Evolutionary conservation across 2,888 invertebrate genomes (phyloP).

Genomic region (Nemotelus nigrinus): DNA sequence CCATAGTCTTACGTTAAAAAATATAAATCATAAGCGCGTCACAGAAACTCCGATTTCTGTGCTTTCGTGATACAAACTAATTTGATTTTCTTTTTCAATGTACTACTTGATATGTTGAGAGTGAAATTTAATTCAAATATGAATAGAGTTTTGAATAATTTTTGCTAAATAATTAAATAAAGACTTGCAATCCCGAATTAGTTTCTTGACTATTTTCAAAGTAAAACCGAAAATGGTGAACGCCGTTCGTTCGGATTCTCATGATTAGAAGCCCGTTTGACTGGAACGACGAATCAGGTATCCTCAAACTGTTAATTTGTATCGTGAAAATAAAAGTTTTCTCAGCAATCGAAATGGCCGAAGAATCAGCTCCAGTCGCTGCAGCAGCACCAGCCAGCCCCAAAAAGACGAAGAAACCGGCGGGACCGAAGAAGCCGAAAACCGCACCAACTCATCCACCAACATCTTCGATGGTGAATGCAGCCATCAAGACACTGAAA

Average conservation of each 20-base stretch:
- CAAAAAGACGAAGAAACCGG: background rate
- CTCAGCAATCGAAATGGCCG: conserved; percentile 16
- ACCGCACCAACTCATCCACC: conserved; percentile 63
- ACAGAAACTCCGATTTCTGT: too few species aligned
- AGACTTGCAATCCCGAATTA: background rate
- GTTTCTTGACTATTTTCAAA: background rate
- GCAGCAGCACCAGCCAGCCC: background rate
- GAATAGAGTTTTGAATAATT: too few species aligned
- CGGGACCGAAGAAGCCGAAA: conserved; percentile 21
- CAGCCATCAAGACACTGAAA: conserved; percentile 67
- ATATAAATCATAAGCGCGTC: too few species aligned
- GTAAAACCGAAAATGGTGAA: background rate
- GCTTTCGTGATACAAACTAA: too few species aligned
- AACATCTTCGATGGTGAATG: conserved; percentile 69
- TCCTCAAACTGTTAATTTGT: conserved; percentile 21
- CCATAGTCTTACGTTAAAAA: too few species aligned
- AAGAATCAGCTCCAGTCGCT: conserved; percentile 12
- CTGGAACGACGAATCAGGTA: background rate
- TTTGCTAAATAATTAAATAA: too few species aligned
- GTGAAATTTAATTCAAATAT: too few species aligned
- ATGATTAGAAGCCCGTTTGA: background rate
- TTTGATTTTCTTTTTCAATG: too few species aligned
- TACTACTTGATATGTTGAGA: too few species aligned
- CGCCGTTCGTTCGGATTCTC: conserved; percentile 34
- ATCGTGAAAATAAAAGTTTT: background rate